phyloP scores from a whole-genome alignment of 1,140 invertebrate genomes.

The Aphidius ervi region DNA sequence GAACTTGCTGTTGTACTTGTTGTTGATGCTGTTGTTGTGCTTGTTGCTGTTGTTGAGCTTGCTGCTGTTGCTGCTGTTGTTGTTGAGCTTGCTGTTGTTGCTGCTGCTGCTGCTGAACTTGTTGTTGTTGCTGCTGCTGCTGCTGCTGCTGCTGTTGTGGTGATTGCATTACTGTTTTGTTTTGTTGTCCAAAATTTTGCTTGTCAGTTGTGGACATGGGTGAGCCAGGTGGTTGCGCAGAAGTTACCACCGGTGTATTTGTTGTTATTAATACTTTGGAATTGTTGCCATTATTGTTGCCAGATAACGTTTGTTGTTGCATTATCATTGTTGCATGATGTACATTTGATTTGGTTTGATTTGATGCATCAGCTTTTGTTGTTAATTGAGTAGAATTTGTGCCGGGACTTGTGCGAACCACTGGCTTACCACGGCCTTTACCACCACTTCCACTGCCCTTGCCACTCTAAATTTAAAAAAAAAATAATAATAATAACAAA shows the following conservation, averaged over 20 bases:
- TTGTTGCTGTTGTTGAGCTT: constrained; percentile 40
- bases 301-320: constrained; percentile 43
- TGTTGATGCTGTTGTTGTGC: constrained; percentile 42
- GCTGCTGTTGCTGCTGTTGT: constrained; percentile 25
- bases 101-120: constrained; percentile 35
- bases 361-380: constrained; percentile 66
- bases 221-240: constrained; percentile 46
- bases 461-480: constrained; percentile 44
- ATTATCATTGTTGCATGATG: constrained; percentile 41
- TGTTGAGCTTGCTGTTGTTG: constrained; percentile 24
- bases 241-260: constrained; percentile 35
- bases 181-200: constrained; percentile 50
- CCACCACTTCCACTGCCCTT: constrained; percentile 44
- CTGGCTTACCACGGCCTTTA: constrained; percentile 53
- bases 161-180: constrained; percentile 51
- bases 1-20: constrained; percentile 41
- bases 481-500: constrained; percentile 23
- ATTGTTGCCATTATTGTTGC: constrained; percentile 36
- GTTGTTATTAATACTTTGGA: constrained; percentile 48
- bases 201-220: constrained; percentile 42
- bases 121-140: constrained; percentile 43
- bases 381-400: constrained; percentile 47
- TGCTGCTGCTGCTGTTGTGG: constrained; percentile 49
- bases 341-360: constrained; percentile 60
- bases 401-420: constrained; percentile 60